These are phyloP conservation scores for Caenorhabditis virilis DNA, from an alignment of 2,888 invertebrate species.

Conservation along the genomic window DNA sequence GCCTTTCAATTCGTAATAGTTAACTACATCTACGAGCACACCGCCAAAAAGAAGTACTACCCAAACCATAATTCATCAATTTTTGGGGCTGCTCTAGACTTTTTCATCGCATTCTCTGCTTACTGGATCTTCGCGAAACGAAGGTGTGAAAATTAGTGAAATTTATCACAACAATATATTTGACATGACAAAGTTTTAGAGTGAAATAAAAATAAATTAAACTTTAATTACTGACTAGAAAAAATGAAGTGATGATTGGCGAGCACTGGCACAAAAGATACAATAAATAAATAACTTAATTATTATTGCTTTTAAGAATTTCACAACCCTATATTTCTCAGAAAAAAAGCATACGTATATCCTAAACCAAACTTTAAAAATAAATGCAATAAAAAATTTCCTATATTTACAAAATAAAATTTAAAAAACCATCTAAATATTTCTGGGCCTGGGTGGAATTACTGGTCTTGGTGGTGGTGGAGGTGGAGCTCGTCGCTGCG, in stretches of 20 bases:
- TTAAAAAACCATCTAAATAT: constrained; percentile 13
- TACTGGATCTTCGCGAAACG: constrained; percentile 16
- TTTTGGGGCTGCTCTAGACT: constrained; percentile 6
- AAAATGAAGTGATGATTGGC: constrained; percentile 8
- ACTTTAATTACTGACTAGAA: constrained; percentile 27
- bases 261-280: too few relatives aligned
- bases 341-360: too few relatives aligned
- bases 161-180: not conserved
- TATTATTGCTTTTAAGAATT: too few relatives aligned
- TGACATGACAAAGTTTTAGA: not conserved
- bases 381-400: too few relatives aligned
- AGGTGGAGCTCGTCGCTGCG: constrained; percentile 44
- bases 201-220: constrained; percentile 12
- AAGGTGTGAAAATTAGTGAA: constrained; percentile 1
- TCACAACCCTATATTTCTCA: too few relatives aligned
- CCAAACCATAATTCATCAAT: constrained; percentile 7
- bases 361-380: too few relatives aligned
- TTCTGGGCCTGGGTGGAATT: constrained; percentile 45
- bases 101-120: constrained; percentile 7
- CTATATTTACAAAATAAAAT: not conserved
- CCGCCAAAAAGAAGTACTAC: constrained; percentile 16
- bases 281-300: too few relatives aligned
- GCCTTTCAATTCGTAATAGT: constrained; percentile 19
- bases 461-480: constrained; percentile 41
- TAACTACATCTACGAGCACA: constrained; percentile 21